phyloP scores from a whole-genome alignment of 2,113 vertebrate genomes.

The Laticauda colubrina region DNA sequence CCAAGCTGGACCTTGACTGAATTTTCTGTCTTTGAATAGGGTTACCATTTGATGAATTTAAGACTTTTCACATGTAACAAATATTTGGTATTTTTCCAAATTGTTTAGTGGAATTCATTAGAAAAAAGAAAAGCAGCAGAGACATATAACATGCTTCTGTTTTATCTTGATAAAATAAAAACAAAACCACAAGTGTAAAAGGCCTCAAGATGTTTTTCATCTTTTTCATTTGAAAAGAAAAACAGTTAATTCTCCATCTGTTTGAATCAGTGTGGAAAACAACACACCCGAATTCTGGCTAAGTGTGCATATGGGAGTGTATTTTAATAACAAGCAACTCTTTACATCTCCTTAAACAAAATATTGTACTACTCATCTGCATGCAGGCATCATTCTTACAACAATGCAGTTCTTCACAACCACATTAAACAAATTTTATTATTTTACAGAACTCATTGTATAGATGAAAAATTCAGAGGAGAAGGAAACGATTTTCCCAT shows the following conservation, averaged over 20 bases:
- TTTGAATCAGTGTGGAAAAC: neutral
- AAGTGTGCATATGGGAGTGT: neutral
- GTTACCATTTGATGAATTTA: neutral
- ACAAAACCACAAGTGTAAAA: neutral
- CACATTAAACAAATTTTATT: neutral
- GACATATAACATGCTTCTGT: neutral
- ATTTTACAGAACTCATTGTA: neutral
- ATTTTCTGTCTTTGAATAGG: neutral
- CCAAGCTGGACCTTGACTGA: neutral
- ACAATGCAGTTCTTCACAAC: neutral
- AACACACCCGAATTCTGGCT: neutral
- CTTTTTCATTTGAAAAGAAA: slow-evolving; percentile 11
- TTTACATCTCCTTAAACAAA: neutral
- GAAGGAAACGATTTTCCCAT: neutral
- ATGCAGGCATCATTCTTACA: neutral
- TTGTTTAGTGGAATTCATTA: neutral
- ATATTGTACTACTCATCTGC: neutral
- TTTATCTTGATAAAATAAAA: slow-evolving; percentile 15
- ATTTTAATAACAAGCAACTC: neutral
- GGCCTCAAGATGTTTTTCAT: neutral
- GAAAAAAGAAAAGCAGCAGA: neutral
- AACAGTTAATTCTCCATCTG: neutral
- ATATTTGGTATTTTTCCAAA: neutral
- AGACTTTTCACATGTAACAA: neutral
- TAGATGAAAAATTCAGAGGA: neutral